Percentiles rank a stretch among this genome's conserved stretches.
Conservation (phyloP, 37 sponge, comb jelly and placozoan genomes). For the Aphrocallistes beatrix region DNA sequence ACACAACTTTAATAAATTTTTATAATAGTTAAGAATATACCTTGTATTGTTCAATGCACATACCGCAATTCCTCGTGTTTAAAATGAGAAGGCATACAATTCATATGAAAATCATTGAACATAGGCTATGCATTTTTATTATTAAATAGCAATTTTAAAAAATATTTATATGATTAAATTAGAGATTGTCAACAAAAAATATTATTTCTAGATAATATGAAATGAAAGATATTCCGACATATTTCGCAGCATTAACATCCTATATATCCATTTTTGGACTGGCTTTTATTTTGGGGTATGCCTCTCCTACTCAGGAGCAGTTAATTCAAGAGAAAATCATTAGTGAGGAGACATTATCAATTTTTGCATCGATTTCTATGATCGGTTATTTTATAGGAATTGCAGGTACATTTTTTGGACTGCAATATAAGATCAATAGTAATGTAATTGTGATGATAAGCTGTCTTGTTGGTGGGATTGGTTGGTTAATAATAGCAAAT, state of each 20-base stretch:
- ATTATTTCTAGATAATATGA: too few species aligned
- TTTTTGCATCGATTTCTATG: neutral
- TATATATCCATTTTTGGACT: neutral
- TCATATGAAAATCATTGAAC: too few species aligned
- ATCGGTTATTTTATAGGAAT: neutral
- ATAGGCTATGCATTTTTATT: too few species aligned
- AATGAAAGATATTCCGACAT: neutral
- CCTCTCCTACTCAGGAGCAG: constrained; percentile 4
- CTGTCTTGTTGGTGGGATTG: neutral
- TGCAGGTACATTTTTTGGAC: neutral
- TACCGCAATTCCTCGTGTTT: too few species aligned
- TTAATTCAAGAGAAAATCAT: neutral
- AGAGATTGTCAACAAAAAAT: too few species aligned
- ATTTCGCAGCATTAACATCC: neutral
- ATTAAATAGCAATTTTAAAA: too few species aligned
- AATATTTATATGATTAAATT: too few species aligned
- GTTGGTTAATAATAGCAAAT: neutral
- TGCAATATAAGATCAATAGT: neutral
- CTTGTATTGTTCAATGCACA: too few species aligned
- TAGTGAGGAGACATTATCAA: neutral
- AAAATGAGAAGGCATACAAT: too few species aligned
- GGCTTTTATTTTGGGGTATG: neutral
- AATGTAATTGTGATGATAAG: neutral
- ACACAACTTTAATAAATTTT: too few species aligned
- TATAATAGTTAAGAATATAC: too few species aligned